phyloP scores from a whole-genome alignment of 2,888 invertebrate species.

The Pristionchus mayeri region DNA sequence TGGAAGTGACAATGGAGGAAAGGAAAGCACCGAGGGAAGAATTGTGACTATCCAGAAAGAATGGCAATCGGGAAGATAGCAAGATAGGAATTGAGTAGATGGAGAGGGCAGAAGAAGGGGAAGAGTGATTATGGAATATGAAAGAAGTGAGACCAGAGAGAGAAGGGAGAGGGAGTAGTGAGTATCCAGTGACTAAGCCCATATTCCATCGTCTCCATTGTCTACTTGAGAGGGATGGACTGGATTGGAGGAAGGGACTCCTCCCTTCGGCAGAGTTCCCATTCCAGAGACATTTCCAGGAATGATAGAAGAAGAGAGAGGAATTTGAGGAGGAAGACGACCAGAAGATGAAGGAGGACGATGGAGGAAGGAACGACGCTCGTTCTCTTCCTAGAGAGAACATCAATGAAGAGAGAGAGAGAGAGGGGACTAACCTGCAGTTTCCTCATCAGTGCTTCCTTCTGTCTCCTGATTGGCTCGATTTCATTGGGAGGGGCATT shows the following conservation, averaged over 20 bases:
- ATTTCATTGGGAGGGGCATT: slow-evolving; percentile 63
- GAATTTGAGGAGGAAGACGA: background rate
- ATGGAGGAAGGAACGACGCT: slow-evolving; percentile 36
- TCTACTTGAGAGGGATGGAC: background rate
- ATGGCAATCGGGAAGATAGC: slow-evolving; percentile 20
- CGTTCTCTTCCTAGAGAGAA: slow-evolving; percentile 39
- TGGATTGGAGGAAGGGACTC: slow-evolving; percentile 1
- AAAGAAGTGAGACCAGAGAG: background rate
- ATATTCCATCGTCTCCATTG: slow-evolving; percentile 46
- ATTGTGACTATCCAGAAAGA: slow-evolving; percentile 14
- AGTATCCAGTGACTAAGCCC: slow-evolving; percentile 19
- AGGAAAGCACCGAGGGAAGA: background rate
- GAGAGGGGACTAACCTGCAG: slow-evolving; percentile 46
- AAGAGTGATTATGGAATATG: slow-evolving; percentile 8
- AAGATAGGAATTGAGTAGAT: slow-evolving; percentile 32
- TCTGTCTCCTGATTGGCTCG: slow-evolving; percentile 64
- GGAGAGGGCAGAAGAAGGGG: background rate
- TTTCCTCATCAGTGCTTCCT: slow-evolving; percentile 64
- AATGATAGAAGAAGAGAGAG: background rate
- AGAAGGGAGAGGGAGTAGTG: background rate
- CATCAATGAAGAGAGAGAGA: background rate
- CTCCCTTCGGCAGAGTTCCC: slow-evolving; percentile 14
- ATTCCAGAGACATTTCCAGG: slow-evolving; percentile 39
- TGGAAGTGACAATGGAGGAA: background rate
- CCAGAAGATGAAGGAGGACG: slow-evolving; percentile 13